These are phyloP conservation scores for Oligia latruncula DNA, from an alignment of 2,888 invertebrate genomes.

Conservation along the genomic window DNA sequence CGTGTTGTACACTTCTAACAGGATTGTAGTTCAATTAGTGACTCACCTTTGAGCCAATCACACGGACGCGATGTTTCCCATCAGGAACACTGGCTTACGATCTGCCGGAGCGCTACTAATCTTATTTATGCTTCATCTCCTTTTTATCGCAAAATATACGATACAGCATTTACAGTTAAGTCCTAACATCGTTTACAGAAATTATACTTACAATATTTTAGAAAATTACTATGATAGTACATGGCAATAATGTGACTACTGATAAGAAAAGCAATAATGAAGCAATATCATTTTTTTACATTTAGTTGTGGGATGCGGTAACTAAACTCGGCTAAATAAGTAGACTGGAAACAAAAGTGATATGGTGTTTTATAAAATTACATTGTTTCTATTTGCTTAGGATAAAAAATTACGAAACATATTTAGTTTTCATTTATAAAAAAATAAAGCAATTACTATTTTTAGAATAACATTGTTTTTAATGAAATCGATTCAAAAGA, in stretches of 20 bases:
- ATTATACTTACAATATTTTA: constrained; percentile 43
- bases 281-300: constrained; percentile 78
- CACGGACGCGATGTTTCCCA: not conserved
- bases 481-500: constrained; percentile 53
- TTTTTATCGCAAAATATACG: not conserved
- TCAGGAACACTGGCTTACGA: not conserved
- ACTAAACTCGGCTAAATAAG: constrained; percentile 76
- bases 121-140: constrained; percentile 1
- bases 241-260: constrained; percentile 70
- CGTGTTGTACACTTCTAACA: constrained; percentile 23
- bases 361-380: constrained; percentile 75
- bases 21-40: not conserved
- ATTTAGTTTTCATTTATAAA: constrained; percentile 49
- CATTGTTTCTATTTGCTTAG: constrained; percentile 74
- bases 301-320: constrained; percentile 73
- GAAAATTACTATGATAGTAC: constrained; percentile 58
- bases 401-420: constrained; percentile 57
- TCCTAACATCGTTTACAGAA: constrained; percentile 62
- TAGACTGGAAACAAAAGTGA: constrained; percentile 84
- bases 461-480: constrained; percentile 62
- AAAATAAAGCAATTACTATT: constrained; percentile 60
- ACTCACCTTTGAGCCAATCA: not conserved
- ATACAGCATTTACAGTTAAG: constrained; percentile 9
- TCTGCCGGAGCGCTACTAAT: not conserved
- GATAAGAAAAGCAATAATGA: constrained; percentile 78